These are phyloP conservation scores for Brachymystax lenok DNA, from an alignment of 2,797 vertebrate genomes.

Conservation along the genomic window DNA sequence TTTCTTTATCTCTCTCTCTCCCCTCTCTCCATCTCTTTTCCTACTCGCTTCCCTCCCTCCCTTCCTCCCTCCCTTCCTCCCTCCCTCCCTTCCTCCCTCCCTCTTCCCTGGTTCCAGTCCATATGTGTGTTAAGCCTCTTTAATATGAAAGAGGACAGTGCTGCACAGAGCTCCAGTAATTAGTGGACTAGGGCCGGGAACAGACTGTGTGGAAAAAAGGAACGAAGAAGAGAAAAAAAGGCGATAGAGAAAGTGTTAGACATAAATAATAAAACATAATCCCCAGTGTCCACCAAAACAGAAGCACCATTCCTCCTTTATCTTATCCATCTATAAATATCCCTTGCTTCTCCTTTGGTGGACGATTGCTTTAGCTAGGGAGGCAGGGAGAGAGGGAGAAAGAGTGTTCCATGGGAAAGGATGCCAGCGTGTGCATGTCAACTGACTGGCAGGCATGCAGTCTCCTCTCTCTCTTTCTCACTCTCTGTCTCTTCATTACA, in stretches of 20 bases:
- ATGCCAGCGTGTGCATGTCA: constrained; percentile 60
- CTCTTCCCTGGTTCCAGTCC: constrained; percentile 17
- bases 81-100: neutral
- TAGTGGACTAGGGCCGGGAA: constrained; percentile 46
- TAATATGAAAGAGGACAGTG: constrained; percentile 43
- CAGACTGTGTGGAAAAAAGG: constrained; percentile 16
- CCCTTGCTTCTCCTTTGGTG: constrained; percentile 46
- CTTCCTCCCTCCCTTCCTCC: neutral
- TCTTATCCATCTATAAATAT: constrained; percentile 53
- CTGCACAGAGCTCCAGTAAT: constrained; percentile 44
- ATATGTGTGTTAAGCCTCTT: constrained; percentile 34
- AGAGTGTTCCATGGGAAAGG: constrained; percentile 56
- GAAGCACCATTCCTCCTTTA: constrained; percentile 30
- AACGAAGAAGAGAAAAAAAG: neutral
- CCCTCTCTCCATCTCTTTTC: constrained; percentile 7
- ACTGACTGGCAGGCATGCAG: constrained; percentile 42
- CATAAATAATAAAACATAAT: constrained; percentile 48
- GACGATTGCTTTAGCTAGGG: constrained; percentile 17
- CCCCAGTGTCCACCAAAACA: constrained; percentile 39
- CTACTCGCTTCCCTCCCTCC: neutral
- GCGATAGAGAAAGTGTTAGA: constrained; percentile 12
- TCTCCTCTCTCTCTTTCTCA: neutral
- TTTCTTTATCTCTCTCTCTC: neutral
- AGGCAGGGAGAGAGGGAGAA: constrained; percentile 2
- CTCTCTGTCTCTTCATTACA: neutral